Evolutionary conservation across 1,140 invertebrate species (phyloP).

Genomic region (Bombyx mandarina): DNA sequence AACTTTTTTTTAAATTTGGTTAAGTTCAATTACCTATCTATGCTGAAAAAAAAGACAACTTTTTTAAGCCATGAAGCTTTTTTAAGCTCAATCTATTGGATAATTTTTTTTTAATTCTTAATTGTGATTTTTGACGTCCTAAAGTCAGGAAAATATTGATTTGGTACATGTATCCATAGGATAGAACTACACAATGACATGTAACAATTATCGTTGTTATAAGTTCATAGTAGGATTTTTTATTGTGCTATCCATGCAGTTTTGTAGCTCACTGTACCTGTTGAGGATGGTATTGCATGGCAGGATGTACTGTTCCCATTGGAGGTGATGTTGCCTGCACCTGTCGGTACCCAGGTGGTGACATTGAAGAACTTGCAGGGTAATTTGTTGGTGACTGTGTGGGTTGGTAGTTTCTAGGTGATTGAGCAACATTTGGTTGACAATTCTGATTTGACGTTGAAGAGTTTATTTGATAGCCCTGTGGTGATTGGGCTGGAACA

Average conservation of each 20-base stretch:
- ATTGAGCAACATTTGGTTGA: slow-evolving; percentile 45
- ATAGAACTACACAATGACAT: neutral
- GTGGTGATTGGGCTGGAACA: slow-evolving; percentile 46
- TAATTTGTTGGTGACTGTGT: slow-evolving; percentile 50
- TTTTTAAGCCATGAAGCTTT: too few species aligned
- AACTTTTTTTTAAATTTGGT: too few species aligned
- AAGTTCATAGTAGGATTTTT: neutral
- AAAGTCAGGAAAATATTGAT: too few species aligned
- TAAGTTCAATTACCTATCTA: too few species aligned
- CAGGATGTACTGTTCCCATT: slow-evolving; percentile 44
- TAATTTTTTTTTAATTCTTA: too few species aligned
- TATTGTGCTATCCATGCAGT: neutral
- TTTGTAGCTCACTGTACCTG: slow-evolving; percentile 25
- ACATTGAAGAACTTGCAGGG: slow-evolving; percentile 38
- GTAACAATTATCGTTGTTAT: neutral
- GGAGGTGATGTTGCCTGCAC: slow-evolving; percentile 51
- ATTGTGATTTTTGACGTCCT: too few species aligned
- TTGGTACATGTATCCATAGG: too few species aligned
- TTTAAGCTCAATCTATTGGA: too few species aligned
- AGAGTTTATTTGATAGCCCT: slow-evolving; percentile 51
- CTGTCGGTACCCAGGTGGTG: slow-evolving; percentile 57
- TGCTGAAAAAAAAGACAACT: too few species aligned
- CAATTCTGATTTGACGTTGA: slow-evolving; percentile 42
- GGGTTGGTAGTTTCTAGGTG: slow-evolving; percentile 52
- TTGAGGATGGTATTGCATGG: slow-evolving; percentile 62